phyloP scores from a whole-genome alignment of 2,888 invertebrate species.

The Melanostoma scalare region DNA sequence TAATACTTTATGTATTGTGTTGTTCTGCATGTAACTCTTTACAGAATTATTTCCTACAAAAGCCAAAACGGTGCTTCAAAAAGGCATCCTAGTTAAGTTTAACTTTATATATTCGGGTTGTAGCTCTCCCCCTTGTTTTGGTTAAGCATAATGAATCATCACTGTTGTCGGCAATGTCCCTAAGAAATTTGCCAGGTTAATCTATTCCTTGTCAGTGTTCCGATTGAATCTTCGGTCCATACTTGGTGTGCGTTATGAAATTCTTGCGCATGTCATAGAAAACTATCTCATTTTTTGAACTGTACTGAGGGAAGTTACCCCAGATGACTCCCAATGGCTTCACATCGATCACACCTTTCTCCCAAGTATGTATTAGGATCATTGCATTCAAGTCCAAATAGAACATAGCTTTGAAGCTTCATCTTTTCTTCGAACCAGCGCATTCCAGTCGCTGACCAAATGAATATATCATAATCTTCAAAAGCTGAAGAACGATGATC shows the following conservation, averaged over 20 bases:
- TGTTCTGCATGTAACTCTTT: no score
- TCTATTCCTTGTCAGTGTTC: slow-evolving; percentile 90
- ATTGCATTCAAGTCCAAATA: slow-evolving; percentile 95
- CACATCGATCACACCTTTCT: slow-evolving; percentile 95
- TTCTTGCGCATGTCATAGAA: slow-evolving; percentile 97
- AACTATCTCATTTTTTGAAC: slow-evolving; percentile 97
- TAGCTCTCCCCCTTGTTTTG: slow-evolving; percentile 96
- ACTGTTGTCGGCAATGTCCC: slow-evolving; percentile 89
- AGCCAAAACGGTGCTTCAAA: not conserved
- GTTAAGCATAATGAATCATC: slow-evolving; percentile 92
- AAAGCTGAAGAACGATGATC: slow-evolving; percentile 97
- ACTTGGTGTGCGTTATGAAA: slow-evolving; percentile 98
- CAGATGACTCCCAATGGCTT: slow-evolving; percentile 98
- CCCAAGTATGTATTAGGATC: slow-evolving; percentile 95
- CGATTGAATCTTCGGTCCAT: slow-evolving; percentile 95
- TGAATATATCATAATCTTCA: slow-evolving; percentile 96
- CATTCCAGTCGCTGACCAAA: slow-evolving; percentile 99
- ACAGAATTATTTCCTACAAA: no score
- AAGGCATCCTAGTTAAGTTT: not conserved
- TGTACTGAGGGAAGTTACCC: slow-evolving; percentile 96
- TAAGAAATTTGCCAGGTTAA: slow-evolving; percentile 92
- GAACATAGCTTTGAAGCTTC: slow-evolving; percentile 96
- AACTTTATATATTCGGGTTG: slow-evolving; percentile 77
- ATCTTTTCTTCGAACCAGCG: slow-evolving; percentile 99
- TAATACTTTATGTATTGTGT: no score